A percentile compares a stretch with the other conserved stretches of the same genome.
Conservation (phyloP, 2,113 vertebrate genomes). For the Lontra canadensis region DNA sequence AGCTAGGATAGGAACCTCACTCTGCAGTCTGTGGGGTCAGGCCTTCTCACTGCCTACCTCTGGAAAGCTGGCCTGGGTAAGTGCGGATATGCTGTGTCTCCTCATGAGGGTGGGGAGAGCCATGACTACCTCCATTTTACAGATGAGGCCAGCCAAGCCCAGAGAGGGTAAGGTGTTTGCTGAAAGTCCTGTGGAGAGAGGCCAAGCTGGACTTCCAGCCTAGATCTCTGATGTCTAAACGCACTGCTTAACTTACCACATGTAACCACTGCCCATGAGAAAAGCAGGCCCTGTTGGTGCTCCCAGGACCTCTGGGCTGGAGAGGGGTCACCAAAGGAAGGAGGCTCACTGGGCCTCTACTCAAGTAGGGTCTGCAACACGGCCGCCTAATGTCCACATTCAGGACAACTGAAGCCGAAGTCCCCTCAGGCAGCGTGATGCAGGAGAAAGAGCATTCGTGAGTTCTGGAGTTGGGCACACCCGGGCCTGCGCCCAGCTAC, state of each 20-base stretch:
- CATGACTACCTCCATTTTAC: not conserved
- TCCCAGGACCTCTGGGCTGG: not conserved
- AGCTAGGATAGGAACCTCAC: rapidly evolving
- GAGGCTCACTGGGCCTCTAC: not conserved
- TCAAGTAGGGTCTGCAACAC: not conserved
- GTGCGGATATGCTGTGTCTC: not conserved
- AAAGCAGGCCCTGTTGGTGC: not conserved
- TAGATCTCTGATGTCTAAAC: not conserved
- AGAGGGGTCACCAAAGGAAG: not conserved
- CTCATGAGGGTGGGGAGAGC: not conserved
- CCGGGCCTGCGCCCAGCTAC: not conserved
- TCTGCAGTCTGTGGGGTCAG: not conserved
- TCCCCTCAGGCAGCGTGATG: not conserved
- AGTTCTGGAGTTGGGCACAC: not conserved
- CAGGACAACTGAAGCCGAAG: not conserved
- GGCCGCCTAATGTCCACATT: not conserved
- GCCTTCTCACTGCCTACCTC: not conserved
- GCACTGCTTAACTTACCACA: not conserved
- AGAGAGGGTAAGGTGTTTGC: not conserved
- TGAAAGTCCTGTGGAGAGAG: not conserved
- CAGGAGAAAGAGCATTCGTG: not conserved
- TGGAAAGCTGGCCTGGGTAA: not conserved
- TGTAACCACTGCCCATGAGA: not conserved
- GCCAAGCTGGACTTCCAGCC: not conserved
- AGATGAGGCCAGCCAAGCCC: not conserved